A percentile compares a stretch with the other conserved stretches of the same genome.
phyloP scores from a whole-genome alignment of 2,113 vertebrate species.

The Oreochromis aureus region DNA sequence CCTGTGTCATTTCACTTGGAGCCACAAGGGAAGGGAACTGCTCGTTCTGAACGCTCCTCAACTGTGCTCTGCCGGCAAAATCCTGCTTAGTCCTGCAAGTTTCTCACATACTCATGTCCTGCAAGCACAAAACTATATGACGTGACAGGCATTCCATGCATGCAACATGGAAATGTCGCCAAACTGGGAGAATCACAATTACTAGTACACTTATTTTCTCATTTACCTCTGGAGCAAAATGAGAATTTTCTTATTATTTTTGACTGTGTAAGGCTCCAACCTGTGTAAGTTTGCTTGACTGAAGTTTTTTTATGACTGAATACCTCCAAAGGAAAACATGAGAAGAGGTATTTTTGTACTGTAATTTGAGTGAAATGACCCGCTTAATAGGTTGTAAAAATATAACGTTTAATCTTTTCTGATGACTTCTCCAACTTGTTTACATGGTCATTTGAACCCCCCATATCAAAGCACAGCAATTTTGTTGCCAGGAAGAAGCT shows the following conservation, averaged over 20 bases:
- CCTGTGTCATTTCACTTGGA: neutral
- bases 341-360: neutral
- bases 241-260: neutral
- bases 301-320: neutral
- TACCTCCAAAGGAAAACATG: neutral
- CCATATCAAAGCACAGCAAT: neutral
- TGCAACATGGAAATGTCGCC: neutral
- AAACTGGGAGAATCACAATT: neutral
- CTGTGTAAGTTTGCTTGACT: neutral
- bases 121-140: neutral
- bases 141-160: neutral
- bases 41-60: neutral
- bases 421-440: slow-evolving; percentile 1
- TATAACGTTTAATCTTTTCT: neutral
- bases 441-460: neutral
- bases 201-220: neutral
- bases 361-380: neutral
- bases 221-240: neutral
- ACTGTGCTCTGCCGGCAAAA: neutral
- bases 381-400: neutral
- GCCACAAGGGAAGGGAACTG: neutral
- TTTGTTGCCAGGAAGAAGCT: slow-evolving; percentile 12
- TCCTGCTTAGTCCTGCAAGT: neutral
- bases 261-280: neutral
- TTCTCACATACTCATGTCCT: neutral